phyloP scores from a whole-genome alignment of 2,797 vertebrate genomes.

The Manis pentadactyla region DNA sequence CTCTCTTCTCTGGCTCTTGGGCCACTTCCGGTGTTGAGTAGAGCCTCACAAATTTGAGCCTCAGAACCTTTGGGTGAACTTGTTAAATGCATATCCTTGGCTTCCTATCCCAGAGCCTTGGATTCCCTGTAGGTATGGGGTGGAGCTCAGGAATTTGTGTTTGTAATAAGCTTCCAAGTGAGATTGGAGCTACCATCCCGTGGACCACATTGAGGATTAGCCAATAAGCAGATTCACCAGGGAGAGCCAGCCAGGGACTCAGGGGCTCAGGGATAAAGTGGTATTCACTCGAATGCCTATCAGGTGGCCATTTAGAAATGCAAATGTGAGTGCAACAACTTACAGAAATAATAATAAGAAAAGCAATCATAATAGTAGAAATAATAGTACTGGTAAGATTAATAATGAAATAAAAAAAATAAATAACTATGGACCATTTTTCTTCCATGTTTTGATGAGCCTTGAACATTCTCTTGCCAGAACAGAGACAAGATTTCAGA shows the following conservation, averaged over 20 bases:
- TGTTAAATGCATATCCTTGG: background rate
- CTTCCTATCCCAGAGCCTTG: background rate
- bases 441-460: background rate
- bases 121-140: background rate
- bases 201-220: background rate
- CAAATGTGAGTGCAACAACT: background rate
- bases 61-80: background rate
- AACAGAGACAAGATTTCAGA: constrained; percentile 60
- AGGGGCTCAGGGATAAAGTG: background rate
- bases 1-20: background rate
- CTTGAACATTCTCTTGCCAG: background rate
- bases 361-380: background rate
- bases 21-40: background rate
- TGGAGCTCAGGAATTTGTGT: background rate
- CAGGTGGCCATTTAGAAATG: background rate
- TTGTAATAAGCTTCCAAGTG: background rate
- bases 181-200: background rate
- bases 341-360: background rate
- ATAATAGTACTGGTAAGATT: background rate
- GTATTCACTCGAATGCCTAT: background rate
- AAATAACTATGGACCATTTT: background rate
- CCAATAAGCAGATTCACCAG: background rate
- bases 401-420: constrained; percentile 1
- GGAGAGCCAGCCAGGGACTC: background rate
- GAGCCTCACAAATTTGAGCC: background rate